Evolutionary conservation across 2,797 vertebrate genomes (phyloP).

Genomic region (Melanotaenia trifasciata): DNA sequence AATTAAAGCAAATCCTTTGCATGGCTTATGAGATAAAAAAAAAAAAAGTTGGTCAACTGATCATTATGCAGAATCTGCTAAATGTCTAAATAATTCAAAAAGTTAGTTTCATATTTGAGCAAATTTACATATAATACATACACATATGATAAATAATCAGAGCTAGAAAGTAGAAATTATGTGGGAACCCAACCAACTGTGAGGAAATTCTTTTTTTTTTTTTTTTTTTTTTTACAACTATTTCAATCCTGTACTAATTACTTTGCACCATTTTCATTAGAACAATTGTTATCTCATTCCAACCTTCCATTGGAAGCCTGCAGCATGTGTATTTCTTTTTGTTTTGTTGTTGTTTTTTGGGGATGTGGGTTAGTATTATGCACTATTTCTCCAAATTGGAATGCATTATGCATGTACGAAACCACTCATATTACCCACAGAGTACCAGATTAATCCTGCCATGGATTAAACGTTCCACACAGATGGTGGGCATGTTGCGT

Average conservation of each 20-base stretch:
- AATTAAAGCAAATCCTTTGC: constrained; percentile 69
- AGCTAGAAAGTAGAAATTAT: constrained; percentile 13
- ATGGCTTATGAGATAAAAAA: constrained; percentile 27
- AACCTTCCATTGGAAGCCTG: constrained; percentile 16
- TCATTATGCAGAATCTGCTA: constrained; percentile 26
- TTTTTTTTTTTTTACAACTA: constrained; percentile 37
- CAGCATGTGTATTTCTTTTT: constrained; percentile 7
- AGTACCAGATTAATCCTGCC: constrained; percentile 62
- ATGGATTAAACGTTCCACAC: constrained; percentile 74
- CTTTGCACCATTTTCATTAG: constrained; percentile 25
- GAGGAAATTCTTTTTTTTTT: constrained; percentile 23
- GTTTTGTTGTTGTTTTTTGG: not conserved
- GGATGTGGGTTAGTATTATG: not conserved
- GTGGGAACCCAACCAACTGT: constrained; percentile 2
- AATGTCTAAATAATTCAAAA: constrained; percentile 31
- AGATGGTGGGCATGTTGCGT: constrained; percentile 74
- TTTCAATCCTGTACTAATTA: constrained; percentile 45
- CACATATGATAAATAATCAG: constrained; percentile 3
- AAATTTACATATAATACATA: not conserved
- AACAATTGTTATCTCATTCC: constrained; percentile 36
- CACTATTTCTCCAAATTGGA: constrained; percentile 22
- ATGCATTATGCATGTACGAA: constrained; percentile 28
- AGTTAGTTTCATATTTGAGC: not conserved
- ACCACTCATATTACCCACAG: constrained; percentile 41
- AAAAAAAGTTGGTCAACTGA: constrained; percentile 11